Conservation (phyloP, 2,113 vertebrate genomes). For the Emydocephalus ijimae region DNA sequence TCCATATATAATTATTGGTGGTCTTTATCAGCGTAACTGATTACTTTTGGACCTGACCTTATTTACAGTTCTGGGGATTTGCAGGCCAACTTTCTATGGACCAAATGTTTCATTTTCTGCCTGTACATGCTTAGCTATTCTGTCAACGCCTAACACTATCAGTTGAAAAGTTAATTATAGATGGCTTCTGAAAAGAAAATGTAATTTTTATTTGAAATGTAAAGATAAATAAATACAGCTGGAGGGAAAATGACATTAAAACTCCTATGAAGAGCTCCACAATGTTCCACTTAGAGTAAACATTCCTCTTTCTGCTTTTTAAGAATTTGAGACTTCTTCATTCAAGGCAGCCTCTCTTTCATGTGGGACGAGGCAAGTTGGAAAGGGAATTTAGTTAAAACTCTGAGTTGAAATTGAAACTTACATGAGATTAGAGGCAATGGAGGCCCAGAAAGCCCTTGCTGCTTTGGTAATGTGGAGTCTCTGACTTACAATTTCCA, state of each 20-base stretch:
- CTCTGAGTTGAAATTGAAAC: conserved; percentile 61
- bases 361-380: conserved; percentile 72
- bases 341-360: conserved; percentile 67
- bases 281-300: conserved; percentile 68
- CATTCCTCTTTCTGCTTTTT: conserved; percentile 65
- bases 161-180: conserved; percentile 83
- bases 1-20: neutral
- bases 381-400: conserved; percentile 70
- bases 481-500: conserved; percentile 58
- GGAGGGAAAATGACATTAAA: conserved; percentile 64
- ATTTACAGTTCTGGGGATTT: neutral
- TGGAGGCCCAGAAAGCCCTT: conserved; percentile 58
- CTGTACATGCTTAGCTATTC: neutral
- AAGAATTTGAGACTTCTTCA: conserved; percentile 52
- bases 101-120: neutral
- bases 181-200: conserved; percentile 80
- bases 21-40: neutral
- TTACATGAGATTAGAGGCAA: conserved; percentile 64
- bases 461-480: conserved; percentile 57
- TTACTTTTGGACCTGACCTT: neutral
- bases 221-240: conserved; percentile 84
- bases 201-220: conserved; percentile 73
- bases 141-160: conserved; percentile 64
- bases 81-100: neutral
- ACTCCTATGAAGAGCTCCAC: conserved; percentile 63